Conservation (phyloP, 2,113 vertebrate genomes). For the Epinephelus moara region DNA sequence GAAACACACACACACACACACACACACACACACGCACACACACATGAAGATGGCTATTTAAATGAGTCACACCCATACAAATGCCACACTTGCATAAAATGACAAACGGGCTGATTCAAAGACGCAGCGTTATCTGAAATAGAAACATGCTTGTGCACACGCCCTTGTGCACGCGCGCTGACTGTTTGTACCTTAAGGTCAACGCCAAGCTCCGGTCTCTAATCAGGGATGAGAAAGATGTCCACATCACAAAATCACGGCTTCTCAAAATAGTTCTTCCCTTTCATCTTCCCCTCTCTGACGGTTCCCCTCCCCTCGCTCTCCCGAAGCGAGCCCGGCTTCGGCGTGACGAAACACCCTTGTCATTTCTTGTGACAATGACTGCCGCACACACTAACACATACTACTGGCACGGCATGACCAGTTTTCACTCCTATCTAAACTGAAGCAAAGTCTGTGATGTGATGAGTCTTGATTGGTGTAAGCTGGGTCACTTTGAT, state of each 20-base stretch:
- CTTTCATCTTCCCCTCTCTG: slow-evolving; percentile 55
- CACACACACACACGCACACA: not conserved
- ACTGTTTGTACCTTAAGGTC: slow-evolving; percentile 62
- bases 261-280: slow-evolving; percentile 69
- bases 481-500: slow-evolving; percentile 67
- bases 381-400: slow-evolving; percentile 6
- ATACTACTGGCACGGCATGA: slow-evolving; percentile 22
- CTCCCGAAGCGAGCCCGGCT: slow-evolving; percentile 31
- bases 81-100: slow-evolving; percentile 37
- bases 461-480: slow-evolving; percentile 59
- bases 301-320: slow-evolving; percentile 37
- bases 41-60: slow-evolving; percentile 38
- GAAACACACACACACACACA: not conserved
- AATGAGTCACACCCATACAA: slow-evolving; percentile 47
- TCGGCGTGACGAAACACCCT: slow-evolving; percentile 57
- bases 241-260: slow-evolving; percentile 67
- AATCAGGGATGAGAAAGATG: slow-evolving; percentile 69
- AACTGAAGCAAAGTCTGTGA: slow-evolving; percentile 51
- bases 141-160: not conserved
- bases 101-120: slow-evolving; percentile 46
- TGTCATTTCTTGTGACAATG: slow-evolving; percentile 65
- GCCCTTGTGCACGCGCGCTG: accelerated
- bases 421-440: slow-evolving; percentile 40
- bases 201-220: slow-evolving; percentile 31
- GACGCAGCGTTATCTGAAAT: slow-evolving; percentile 27